phyloP scores from a whole-genome alignment of 2,113 vertebrate species.

The Microcebus ravelobensis region DNA sequence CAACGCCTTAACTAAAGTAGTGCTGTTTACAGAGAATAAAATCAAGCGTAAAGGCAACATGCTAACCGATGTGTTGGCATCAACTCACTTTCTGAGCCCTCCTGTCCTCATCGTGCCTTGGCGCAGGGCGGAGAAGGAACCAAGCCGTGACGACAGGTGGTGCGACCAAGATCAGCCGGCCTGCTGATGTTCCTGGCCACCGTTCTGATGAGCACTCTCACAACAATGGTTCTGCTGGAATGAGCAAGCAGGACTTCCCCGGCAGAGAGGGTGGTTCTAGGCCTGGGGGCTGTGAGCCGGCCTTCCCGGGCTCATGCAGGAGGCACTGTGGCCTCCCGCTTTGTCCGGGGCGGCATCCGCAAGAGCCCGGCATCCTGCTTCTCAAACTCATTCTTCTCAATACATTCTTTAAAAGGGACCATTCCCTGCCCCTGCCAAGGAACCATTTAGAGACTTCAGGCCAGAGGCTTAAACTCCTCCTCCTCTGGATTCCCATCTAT shows the following conservation, averaged over 20 bases:
- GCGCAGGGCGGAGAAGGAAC: neutral
- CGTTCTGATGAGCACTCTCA: neutral
- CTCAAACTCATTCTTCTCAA: neutral
- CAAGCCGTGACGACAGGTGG: neutral
- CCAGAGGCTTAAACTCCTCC: rapidly evolving
- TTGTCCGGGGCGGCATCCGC: rapidly evolving
- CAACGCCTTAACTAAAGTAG: conserved; percentile 76
- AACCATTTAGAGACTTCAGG: rapidly evolving
- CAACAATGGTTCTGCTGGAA: too few relatives aligned
- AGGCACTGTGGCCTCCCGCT: neutral
- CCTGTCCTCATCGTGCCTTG: too few relatives aligned
- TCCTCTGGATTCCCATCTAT: too few relatives aligned
- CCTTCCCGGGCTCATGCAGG: neutral
- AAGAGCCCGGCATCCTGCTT: too few relatives aligned
- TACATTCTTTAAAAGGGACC: too few relatives aligned
- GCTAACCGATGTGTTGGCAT: too few relatives aligned
- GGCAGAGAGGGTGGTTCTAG: rapidly evolving
- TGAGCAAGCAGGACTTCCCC: neutral
- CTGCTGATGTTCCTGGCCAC: rapidly evolving
- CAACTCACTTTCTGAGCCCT: too few relatives aligned
- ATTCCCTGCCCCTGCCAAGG: neutral
- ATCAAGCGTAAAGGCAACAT: neutral
- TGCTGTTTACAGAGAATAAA: conserved; percentile 76
- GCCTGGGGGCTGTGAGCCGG: rapidly evolving
- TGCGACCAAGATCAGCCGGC: rapidly evolving